Conservation (phyloP, 2,113 vertebrate genomes). For the Progne subis region DNA sequence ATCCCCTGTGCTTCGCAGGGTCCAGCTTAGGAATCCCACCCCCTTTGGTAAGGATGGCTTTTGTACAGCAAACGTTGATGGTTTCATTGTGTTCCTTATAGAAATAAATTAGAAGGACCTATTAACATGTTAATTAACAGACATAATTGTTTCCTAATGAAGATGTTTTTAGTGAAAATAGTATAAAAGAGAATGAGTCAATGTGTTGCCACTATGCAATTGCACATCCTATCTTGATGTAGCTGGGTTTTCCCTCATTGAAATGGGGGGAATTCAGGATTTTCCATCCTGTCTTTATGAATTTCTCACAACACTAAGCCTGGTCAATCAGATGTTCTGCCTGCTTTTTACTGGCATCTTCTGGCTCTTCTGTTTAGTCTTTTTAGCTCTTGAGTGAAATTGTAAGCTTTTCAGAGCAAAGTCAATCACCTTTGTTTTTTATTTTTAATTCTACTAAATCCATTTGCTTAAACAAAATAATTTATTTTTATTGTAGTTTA, state of each 20-base stretch:
- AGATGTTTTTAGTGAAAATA: background rate
- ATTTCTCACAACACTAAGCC: background rate
- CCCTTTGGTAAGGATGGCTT: constrained; percentile 78
- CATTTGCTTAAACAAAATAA: background rate
- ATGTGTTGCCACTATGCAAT: background rate
- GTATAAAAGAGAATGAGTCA: background rate
- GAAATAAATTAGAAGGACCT: background rate
- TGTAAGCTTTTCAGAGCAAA: background rate
- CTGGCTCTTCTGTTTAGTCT: background rate
- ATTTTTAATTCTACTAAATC: background rate
- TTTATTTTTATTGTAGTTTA: background rate
- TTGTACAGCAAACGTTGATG: background rate
- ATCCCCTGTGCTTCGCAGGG: constrained; percentile 76
- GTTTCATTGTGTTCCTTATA: accelerated
- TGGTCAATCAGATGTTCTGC: background rate
- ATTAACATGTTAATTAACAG: background rate
- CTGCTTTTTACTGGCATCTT: background rate
- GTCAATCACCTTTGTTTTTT: background rate
- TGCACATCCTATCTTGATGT: background rate
- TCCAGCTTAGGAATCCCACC: constrained; percentile 88
- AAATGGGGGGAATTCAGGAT: background rate
- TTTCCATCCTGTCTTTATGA: background rate
- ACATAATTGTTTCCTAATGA: background rate
- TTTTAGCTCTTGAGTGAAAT: background rate
- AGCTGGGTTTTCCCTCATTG: background rate